Evolutionary conservation across 2,888 invertebrate genomes (phyloP).

Genomic region (Chloroclystis v-ata): DNA sequence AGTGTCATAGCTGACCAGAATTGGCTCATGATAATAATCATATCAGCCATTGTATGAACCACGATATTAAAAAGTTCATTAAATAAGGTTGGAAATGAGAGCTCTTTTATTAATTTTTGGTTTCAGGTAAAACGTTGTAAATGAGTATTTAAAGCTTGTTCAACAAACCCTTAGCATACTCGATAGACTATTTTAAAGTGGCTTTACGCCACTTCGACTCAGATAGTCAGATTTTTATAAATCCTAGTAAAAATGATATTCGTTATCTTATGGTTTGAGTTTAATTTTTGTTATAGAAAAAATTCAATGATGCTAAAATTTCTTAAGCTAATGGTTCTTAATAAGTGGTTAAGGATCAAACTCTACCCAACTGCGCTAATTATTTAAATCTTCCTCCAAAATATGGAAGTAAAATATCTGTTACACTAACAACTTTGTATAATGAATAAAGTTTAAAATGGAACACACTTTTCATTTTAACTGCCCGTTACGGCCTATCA

Average conservation of each 20-base stretch:
- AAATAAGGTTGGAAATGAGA: background rate
- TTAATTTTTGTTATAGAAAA: no score
- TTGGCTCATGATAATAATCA: constrained; percentile 2
- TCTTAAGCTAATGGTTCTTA: no score
- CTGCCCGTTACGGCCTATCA: constrained; percentile 53
- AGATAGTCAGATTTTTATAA: no score
- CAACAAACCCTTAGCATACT: no score
- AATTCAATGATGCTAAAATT: no score
- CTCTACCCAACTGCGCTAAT: constrained; percentile 33
- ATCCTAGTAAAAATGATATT: no score
- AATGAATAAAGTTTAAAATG: constrained; percentile 56
- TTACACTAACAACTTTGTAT: constrained; percentile 48
- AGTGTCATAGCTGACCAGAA: constrained; percentile 26
- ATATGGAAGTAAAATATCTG: constrained; percentile 51
- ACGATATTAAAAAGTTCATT: background rate
- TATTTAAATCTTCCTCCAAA: constrained; percentile 45
- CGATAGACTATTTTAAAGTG: no score
- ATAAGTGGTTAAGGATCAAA: constrained; percentile 10
- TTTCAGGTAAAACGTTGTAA: no score
- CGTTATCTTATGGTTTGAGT: no score
- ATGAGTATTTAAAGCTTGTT: no score
- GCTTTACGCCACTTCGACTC: no score
- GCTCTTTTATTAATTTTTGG: background rate
- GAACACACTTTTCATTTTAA: constrained; percentile 56
- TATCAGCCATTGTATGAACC: background rate